Base-by-base conservation (phyloP, 2,113 vertebrate genomes). In the Xerus inauris region DNA sequence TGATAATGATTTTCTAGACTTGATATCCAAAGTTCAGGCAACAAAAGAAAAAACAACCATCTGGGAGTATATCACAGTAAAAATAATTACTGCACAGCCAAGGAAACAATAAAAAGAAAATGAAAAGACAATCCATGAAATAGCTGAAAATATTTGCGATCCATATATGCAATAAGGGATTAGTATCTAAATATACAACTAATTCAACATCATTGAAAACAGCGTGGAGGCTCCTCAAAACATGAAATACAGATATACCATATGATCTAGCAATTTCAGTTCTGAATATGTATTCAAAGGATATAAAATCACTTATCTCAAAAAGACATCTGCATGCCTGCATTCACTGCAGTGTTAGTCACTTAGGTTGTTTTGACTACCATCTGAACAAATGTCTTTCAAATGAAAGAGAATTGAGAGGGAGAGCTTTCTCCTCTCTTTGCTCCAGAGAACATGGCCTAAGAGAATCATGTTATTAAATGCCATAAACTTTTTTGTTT, bases 351-450 rank as follows among this genome's bases (percentile, higher is more conserved):
- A 32, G 13, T 35, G 14, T 65, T 65, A 40, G 65, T 67, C 73
- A 69, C 10, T 67, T 69, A 32, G 35, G 64, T 16, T 42, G 8
- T 32, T 89, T 54, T 17, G 14, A 89, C 4, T 7, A 83, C 93
- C 1, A 73, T 69, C 38, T 40, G 67, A 75, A 6, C 19, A n/a
- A 77, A 73, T 13, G 11, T 89, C 19, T 96, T 24, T 90, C 62
- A 87, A 92, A 90, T 45, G 57, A 86, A 90, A 92, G 85, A 73
- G n/a, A 95, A 83, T 65, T 38, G 40, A 94, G 73, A n/a, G 45
- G 54, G 45, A 76, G 16, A 69, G 16, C 69, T 62, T 83, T 94
- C 32, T 51, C 16, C 45, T 89, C 71, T 77, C 73, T 92, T 88
- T 65, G 20, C 30, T 85, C 19, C 73, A 47, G 72, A 95, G 67